Evolutionary conservation across 2,888 invertebrate species (phyloP).

Genomic region (Lissocephala sabroskyi): DNA sequence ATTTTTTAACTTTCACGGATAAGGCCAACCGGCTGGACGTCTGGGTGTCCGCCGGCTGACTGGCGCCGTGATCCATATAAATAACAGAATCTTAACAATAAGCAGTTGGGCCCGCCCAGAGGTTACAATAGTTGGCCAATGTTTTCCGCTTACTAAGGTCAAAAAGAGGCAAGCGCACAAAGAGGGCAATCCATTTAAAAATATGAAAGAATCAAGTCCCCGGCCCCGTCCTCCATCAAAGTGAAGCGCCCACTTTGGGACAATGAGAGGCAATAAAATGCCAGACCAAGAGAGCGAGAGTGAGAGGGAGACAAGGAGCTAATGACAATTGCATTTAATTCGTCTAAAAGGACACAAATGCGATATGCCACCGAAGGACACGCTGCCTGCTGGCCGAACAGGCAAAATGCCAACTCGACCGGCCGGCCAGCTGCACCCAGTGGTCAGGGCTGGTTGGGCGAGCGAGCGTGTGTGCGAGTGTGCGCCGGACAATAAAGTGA

Average conservation of each 20-base stretch:
- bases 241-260: constrained; percentile 48
- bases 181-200: constrained; percentile 31
- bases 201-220: constrained; percentile 50
- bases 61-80: constrained; percentile 53
- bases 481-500: constrained; percentile 51
- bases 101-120: constrained; percentile 1
- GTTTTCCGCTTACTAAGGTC: constrained; percentile 54
- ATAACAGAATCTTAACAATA: constrained; percentile 49
- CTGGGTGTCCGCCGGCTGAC: constrained; percentile 27
- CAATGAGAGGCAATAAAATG: constrained; percentile 5
- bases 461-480: too few relatives aligned
- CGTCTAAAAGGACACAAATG: constrained; percentile 6
- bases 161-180: too few relatives aligned
- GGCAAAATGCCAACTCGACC: too few relatives aligned
- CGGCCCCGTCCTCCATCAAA: too few relatives aligned
- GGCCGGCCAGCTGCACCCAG: too few relatives aligned
- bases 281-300: too few relatives aligned
- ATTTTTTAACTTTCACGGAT: too few relatives aligned
- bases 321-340: constrained; percentile 48
- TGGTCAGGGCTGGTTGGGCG: too few relatives aligned
- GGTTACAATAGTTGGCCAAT: constrained; percentile 19
- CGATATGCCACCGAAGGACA: constrained; percentile 8
- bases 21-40: constrained; percentile 2
- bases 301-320: neutral
- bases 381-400: too few relatives aligned